Evolutionary conservation across 2,888 invertebrate species (phyloP), one percentile per base, ranked within the genome.

Genomic region (Drosophila demipolita): DNA sequence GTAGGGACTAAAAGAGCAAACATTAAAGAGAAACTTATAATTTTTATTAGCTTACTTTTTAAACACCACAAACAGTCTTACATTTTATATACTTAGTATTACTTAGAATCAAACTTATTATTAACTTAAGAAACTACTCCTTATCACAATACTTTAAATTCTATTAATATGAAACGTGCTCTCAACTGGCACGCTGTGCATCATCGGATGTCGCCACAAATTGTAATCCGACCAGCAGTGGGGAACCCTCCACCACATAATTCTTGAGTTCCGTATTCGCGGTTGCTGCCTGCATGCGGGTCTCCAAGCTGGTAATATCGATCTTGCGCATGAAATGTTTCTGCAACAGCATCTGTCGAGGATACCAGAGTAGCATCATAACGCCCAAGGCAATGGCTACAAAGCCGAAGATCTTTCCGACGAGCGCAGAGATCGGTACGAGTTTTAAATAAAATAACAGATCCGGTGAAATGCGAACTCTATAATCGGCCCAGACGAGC

Each of bases 401-500:
- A 23, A 69, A 66, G 8, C 87, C 83, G 20, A 65, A 66, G 6
- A 91, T 68, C 40, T 80, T 83, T 8, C 78, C 79, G 17, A 75
- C 42, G 6, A 82, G 33, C 11, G 66, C 66, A 1, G 78, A 55
- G 17, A 83, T 66, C 0, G 80, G 78, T 35, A 91, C 17, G 29
- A 89, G 54, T 70, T 80, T 83, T 1, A 91, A 49, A 17, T 89
- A 79, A 9, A 52, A 49, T 2, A 84, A 52, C n/a, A 90, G 73
- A 32, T 82, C 80, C 1, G 87, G 66, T 1, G 91, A 73, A 38
- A 91, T 73, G 29, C 73, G 68, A 4, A 86, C 79, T 4, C 69
- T 54, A 57, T 88, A 90, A 32, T 91, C 92, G n/a, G 78, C 88
- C 91, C 91, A 91, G 4, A 90, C 66, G 2, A 89, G 80, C 0